These are phyloP conservation scores for Aphrophora alni DNA, from an alignment of 2,888 invertebrate species.

Conservation along the genomic window DNA sequence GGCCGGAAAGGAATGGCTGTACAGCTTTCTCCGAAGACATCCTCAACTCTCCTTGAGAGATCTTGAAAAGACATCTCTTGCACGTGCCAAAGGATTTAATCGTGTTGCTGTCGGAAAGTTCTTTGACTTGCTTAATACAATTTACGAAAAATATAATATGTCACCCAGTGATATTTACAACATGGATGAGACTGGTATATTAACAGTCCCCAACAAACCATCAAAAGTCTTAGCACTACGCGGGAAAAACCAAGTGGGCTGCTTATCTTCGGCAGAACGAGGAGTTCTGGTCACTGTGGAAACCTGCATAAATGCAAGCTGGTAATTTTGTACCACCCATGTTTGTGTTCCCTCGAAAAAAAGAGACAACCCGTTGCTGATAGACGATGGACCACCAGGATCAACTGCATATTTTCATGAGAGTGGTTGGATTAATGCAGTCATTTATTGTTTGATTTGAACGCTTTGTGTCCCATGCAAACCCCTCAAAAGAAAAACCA, in stretches of 20 bases:
- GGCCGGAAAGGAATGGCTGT: conserved; percentile 42
- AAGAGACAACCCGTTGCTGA: conserved; percentile 38
- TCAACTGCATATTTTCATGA: conserved; percentile 40
- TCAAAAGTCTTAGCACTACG: conserved; percentile 20
- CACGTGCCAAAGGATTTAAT: conserved; percentile 43
- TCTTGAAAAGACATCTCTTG: conserved; percentile 40
- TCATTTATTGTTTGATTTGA: conserved; percentile 44
- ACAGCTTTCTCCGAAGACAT: conserved; percentile 36
- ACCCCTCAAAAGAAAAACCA: conserved; percentile 14
- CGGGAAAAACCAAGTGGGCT: conserved; percentile 28
- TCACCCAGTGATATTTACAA: conserved; percentile 30
- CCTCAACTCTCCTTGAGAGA: conserved; percentile 29
- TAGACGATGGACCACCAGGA: conserved; percentile 45
- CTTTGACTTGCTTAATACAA: conserved; percentile 16
- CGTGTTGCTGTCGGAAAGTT: conserved; percentile 34
- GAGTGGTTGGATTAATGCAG: conserved; percentile 44
- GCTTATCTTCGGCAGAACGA: conserved; percentile 43
- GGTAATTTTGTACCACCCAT: conserved; percentile 24
- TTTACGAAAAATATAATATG: conserved; percentile 13
- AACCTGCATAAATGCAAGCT: conserved; percentile 27
- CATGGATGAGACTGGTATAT: conserved; percentile 37
- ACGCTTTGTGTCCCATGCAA: conserved; percentile 36
- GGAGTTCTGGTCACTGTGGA: conserved; percentile 51
- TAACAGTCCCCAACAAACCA: conserved; percentile 28
- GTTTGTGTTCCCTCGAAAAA: conserved; percentile 37